Base-by-base conservation (phyloP, 2,113 vertebrate genomes). In the Tenrec ecaudatus region DNA sequence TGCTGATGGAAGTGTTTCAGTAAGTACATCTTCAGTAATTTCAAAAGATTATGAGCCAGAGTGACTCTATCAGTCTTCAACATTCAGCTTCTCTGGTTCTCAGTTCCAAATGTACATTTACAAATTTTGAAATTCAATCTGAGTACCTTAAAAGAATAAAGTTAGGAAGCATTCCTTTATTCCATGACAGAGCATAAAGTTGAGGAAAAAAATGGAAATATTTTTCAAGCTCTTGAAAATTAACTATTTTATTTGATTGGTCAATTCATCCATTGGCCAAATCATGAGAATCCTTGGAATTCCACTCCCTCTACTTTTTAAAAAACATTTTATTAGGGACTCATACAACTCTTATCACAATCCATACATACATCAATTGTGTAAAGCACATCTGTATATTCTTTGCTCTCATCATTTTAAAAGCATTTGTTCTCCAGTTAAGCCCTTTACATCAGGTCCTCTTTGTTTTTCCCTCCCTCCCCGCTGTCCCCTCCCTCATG, bases 181-280 rank as follows among this genome's bases (percentile, higher is more conserved):
- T 81, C 43, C 57, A 27, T 83, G 10, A 73, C 6, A 83, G 58
- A 91, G 77, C 10, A 93, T 92, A 80, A 95, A 73, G 75, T 23
- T 9, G 89, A 11, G 11, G 7, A 7, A 40, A 40, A 40, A 73
- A 90, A 53, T 29, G 27, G 29, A 90, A 60, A 10, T 75, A 17
- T 95, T 62, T 92, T 86, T 77, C 71, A 89, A 60, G 69, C 36
- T 64, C 31, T 86, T 88, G 3, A 62, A 88, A 80, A 47, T 23
- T 84, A 36, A 10, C 66, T 88, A 15, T 29, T 82, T 82, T 66
- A 78, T 43, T 89, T 62, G 15, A 0, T 53, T 19, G 83, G 6
- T 57, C 58, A 80, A 82, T 83, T 83, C 68, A 60, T 80, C 83
- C 25, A 47, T 53, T 83, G 40, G 17, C 38, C 27, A 47, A 85